Evolutionary conservation across 2,113 vertebrate species (phyloP).

Genomic region (Rousettus leschenaultii): DNA sequence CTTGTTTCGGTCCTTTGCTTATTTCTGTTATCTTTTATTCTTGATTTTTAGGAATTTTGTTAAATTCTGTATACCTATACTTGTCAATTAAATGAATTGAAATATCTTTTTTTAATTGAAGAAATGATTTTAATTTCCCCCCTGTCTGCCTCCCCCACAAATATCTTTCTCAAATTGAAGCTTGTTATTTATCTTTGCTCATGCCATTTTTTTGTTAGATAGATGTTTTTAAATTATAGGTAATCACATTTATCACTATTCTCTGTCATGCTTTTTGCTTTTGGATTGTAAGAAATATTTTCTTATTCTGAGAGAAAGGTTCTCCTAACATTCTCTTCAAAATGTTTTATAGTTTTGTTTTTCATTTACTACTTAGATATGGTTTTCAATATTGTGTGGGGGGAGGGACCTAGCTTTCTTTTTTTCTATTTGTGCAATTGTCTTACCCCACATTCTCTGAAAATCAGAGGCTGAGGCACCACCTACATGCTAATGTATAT

Average conservation of each 20-base stretch:
- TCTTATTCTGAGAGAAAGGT: not conserved
- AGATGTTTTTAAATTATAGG: not conserved
- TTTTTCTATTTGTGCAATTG: not conserved
- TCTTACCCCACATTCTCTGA: not conserved
- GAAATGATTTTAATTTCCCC: too few relatives aligned
- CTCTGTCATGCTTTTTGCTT: not conserved
- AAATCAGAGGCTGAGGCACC: not conserved
- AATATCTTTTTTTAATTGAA: not conserved
- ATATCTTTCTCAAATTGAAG: not conserved
- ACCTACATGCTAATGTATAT: not conserved
- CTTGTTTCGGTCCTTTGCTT: not conserved
- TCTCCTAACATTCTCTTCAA: conserved; percentile 14
- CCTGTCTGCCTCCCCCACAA: not conserved
- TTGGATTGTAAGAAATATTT: not conserved
- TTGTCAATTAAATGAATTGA: not conserved
- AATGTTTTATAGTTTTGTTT: not conserved
- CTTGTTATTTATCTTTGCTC: not conserved
- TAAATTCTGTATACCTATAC: not conserved
- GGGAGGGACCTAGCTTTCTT: not conserved
- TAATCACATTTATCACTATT: not conserved
- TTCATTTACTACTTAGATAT: not conserved
- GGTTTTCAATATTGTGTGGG: not conserved
- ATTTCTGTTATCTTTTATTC: not conserved
- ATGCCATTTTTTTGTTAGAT: not conserved
- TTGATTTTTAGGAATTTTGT: not conserved